Conservation (phyloP, 2,113 vertebrate genomes). For the Acinonyx jubatus region DNA sequence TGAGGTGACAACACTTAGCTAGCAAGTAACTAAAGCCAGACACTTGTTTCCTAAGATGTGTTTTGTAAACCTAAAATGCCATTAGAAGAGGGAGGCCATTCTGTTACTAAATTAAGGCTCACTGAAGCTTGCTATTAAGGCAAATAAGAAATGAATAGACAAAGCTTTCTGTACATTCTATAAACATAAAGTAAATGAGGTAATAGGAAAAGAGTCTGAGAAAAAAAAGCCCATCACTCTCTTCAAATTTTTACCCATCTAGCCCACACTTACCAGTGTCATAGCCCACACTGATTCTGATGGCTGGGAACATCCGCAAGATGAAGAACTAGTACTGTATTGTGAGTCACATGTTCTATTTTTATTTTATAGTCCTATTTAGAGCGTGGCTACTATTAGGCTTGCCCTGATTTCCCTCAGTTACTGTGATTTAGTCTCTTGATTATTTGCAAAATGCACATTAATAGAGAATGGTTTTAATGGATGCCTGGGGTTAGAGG, state of each 20-base stretch:
- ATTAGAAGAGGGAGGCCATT: neutral
- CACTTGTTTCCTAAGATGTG: constrained; percentile 1
- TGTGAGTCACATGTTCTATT: constrained; percentile 73
- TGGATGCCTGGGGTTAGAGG: neutral
- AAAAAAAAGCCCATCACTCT: neutral
- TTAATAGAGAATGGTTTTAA: constrained; percentile 12
- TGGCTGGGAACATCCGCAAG: constrained; percentile 60
- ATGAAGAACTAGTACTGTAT: constrained; percentile 60
- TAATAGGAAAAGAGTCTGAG: neutral
- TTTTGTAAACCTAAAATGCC: constrained; percentile 50
- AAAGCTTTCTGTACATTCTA: constrained; percentile 22
- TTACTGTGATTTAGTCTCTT: constrained; percentile 46
- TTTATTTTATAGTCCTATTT: constrained; percentile 68
- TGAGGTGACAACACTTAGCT: neutral
- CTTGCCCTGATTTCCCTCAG: constrained; percentile 66
- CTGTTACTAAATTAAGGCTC: constrained; percentile 45
- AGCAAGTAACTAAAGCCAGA: constrained; percentile 41
- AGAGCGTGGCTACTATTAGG: constrained; percentile 57
- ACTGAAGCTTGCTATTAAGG: constrained; percentile 40
- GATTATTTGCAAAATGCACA: constrained; percentile 57
- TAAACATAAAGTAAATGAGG: constrained; percentile 16
- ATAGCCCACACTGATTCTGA: constrained; percentile 32
- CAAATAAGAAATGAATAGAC: constrained; percentile 35
- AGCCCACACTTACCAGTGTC: constrained; percentile 32
- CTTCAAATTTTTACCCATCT: neutral